phyloP scores from a whole-genome alignment of 2,797 vertebrate species.

The Muscicapa comitata region DNA sequence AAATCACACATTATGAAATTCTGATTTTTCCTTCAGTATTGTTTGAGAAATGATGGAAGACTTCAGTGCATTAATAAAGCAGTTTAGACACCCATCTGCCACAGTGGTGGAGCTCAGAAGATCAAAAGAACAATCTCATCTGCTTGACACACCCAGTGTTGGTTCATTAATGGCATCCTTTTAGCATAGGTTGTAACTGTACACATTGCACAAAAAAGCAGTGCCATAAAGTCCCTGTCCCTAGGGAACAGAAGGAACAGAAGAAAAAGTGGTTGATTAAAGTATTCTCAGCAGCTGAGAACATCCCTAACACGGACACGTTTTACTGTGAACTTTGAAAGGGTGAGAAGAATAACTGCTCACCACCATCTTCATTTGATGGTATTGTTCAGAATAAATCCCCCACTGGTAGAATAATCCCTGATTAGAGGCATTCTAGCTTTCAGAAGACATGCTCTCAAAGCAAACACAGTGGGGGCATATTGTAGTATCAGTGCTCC shows the following conservation, averaged over 20 bases:
- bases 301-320: neutral
- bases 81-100: neutral
- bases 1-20: neutral
- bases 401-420: neutral
- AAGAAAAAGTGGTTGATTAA: neutral
- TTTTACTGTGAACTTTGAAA: neutral
- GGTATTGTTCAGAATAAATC: neutral
- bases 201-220: neutral
- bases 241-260: neutral
- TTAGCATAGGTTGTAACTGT: neutral
- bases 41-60: neutral
- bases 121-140: constrained; percentile 35
- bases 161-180: neutral
- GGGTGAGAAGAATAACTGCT: neutral
- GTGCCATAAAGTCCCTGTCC: neutral
- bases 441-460: neutral
- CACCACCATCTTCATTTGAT: neutral
- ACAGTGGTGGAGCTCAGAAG: neutral
- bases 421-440: neutral
- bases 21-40: neutral
- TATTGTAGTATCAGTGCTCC: neutral
- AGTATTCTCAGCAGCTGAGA: neutral
- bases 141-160: neutral
- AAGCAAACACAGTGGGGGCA: neutral
- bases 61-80: neutral